Evolutionary conservation across 2,888 invertebrate species (phyloP).

Genomic region (Mythimna lalbum): DNA sequence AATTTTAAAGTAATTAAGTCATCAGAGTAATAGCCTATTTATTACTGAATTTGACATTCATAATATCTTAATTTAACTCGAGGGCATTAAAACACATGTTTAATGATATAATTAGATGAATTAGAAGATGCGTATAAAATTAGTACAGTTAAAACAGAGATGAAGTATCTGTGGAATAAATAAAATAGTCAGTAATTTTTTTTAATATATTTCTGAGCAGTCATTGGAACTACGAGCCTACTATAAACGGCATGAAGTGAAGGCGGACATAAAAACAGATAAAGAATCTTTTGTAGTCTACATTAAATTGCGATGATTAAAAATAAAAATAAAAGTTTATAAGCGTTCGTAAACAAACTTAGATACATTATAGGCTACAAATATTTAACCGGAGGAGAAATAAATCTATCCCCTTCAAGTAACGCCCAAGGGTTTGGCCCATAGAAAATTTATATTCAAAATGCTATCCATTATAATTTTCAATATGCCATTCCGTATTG

Average conservation of each 20-base stretch:
- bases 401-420: constrained; percentile 55
- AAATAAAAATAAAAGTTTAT: background rate
- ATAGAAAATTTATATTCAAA: constrained; percentile 64
- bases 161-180: background rate
- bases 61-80: constrained; percentile 23
- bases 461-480: constrained; percentile 60
- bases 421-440: constrained; percentile 55
- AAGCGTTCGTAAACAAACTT: constrained; percentile 16
- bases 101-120: constrained; percentile 15
- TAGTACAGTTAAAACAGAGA: background rate
- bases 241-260: background rate
- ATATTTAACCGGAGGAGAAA: constrained; percentile 44
- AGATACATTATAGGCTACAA: constrained; percentile 25
- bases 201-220: background rate
- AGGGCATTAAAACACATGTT: constrained; percentile 25
- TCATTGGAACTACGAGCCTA: background rate
- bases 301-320: background rate
- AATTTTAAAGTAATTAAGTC: constrained; percentile 55
- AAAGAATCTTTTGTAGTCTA: background rate
- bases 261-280: background rate
- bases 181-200: constrained; percentile 21
- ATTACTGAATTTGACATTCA: constrained; percentile 32
- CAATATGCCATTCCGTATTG: constrained; percentile 59
- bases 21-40: constrained; percentile 38
- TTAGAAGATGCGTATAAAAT: constrained; percentile 25